Evolutionary conservation across 2,113 vertebrate species (phyloP).

Genomic region (Acanthochromis polyacanthus): DNA sequence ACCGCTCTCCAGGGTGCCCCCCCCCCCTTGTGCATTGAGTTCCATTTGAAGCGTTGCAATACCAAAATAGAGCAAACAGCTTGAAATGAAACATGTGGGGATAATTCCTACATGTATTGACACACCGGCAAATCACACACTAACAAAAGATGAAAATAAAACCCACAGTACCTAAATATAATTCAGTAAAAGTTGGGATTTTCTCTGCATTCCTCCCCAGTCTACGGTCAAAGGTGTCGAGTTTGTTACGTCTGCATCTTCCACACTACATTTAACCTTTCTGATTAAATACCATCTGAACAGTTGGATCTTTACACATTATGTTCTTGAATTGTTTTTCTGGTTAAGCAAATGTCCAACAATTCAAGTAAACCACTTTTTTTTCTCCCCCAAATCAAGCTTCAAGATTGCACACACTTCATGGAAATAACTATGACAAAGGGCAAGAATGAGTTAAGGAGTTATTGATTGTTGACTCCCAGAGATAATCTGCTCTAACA

Average conservation of each 20-base stretch:
- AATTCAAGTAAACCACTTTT: conserved; percentile 64
- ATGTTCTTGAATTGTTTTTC: conserved; percentile 13
- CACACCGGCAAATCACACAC: conserved; percentile 49
- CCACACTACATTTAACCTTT: neutral
- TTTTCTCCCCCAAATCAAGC: conserved; percentile 37
- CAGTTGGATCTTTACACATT: neutral
- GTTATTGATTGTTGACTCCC: conserved; percentile 74
- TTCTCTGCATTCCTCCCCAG: conserved; percentile 2
- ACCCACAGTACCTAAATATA: conserved; percentile 35
- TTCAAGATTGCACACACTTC: conserved; percentile 56
- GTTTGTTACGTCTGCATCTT: conserved; percentile 6
- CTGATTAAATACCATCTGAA: conserved; percentile 9
- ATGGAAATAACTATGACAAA: conserved; percentile 53
- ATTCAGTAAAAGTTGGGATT: conserved; percentile 53
- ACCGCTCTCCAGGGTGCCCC: conserved; percentile 64
- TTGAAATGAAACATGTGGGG: conserved; percentile 62
- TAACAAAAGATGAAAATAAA: conserved; percentile 50
- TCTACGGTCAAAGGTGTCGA: neutral
- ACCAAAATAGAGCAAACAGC: conserved; percentile 77
- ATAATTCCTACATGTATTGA: conserved; percentile 57
- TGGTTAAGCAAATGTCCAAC: conserved; percentile 70
- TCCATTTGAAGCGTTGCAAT: conserved; percentile 72
- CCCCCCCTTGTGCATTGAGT: conserved; percentile 48
- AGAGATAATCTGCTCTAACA: conserved; percentile 60
- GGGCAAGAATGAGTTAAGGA: conserved; percentile 57